phyloP scores from a whole-genome alignment of 1,140 invertebrate genomes.

The Hermetia illucens region DNA sequence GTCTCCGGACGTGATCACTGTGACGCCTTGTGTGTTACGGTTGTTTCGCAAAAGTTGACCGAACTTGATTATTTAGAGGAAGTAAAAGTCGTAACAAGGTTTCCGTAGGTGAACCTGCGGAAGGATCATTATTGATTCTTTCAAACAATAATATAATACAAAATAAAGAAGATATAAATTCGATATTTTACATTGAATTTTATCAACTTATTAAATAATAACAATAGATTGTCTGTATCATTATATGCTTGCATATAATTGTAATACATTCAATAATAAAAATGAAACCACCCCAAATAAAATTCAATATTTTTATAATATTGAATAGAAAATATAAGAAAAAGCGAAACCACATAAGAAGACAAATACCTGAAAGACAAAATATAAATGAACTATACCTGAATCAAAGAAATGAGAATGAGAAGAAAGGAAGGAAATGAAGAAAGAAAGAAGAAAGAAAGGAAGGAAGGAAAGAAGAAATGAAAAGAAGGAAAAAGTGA shows the following conservation, averaged over 20 bases:
- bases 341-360: background rate
- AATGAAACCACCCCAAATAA: background rate
- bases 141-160: slow-evolving; percentile 7
- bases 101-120: slow-evolving; percentile 78
- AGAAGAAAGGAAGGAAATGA: too few species aligned
- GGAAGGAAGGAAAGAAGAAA: too few species aligned
- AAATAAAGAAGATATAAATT: background rate
- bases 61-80: slow-evolving; percentile 66
- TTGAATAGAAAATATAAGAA: background rate
- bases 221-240: background rate
- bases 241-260: background rate
- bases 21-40: slow-evolving; percentile 34
- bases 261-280: background rate
- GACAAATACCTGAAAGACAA: too few species aligned
- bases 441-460: too few species aligned
- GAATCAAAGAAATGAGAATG: too few species aligned
- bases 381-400: too few species aligned
- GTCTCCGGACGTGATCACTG: slow-evolving; percentile 49
- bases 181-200: too few species aligned
- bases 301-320: background rate
- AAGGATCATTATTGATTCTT: slow-evolving; percentile 53
- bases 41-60: slow-evolving; percentile 45
- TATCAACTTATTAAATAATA: background rate
- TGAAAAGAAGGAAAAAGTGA: too few species aligned
- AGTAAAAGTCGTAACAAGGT: slow-evolving; percentile 81